These are phyloP conservation scores for Oreochromis mossambicus DNA, from an alignment of 2,797 vertebrate genomes.

Conservation along the genomic window DNA sequence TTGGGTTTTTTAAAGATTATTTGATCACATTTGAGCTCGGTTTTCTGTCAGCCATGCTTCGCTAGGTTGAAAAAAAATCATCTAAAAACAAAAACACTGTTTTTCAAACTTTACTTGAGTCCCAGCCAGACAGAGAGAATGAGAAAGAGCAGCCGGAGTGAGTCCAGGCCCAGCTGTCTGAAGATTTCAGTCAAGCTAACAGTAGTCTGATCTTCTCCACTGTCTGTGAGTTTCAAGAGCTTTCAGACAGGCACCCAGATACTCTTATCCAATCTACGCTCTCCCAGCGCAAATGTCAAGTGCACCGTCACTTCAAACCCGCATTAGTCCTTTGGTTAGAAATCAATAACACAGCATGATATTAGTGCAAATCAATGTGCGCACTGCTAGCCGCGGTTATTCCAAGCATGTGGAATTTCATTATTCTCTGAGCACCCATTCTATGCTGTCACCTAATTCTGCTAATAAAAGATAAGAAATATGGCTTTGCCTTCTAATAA, in stretches of 20 bases:
- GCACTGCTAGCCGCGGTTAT: conserved; percentile 55
- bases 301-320: conserved; percentile 69
- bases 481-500: conserved; percentile 67
- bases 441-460: conserved; percentile 69
- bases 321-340: conserved; percentile 72
- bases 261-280: conserved; percentile 55
- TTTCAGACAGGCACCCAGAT: conserved; percentile 57
- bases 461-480: conserved; percentile 75
- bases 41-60: conserved; percentile 37
- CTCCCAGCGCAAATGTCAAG: conserved; percentile 64
- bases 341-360: conserved; percentile 74
- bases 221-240: conserved; percentile 59
- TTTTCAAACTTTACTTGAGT: conserved; percentile 44
- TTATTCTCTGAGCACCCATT: conserved; percentile 60
- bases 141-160: conserved; percentile 47
- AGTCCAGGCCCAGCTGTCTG: conserved; percentile 47
- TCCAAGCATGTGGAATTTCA: conserved; percentile 65
- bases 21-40: conserved; percentile 21
- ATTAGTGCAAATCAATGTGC: conserved; percentile 74
- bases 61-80: background rate
- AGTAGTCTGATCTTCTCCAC: conserved; percentile 64
- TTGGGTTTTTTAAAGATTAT: background rate
- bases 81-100: background rate
- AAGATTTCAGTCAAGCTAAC: conserved; percentile 56
- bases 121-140: conserved; percentile 40